Evolutionary conservation across 2,888 invertebrate species (phyloP), one percentile per base, ranked within the genome.

Genomic region (Brachylomia viminalis): DNA sequence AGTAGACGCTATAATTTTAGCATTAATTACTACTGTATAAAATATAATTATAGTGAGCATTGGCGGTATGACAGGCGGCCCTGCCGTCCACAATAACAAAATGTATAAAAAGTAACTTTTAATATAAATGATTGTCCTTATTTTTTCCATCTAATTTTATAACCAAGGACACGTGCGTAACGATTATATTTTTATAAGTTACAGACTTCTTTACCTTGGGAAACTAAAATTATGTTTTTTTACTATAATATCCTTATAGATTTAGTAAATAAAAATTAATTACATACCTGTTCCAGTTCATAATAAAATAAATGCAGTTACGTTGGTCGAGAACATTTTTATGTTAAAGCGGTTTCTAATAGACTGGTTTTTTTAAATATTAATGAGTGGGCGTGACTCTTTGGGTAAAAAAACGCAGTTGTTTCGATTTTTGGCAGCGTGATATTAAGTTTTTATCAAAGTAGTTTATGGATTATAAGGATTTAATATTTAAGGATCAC

Each of bases 331-430:
- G 15, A 71, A 65, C 38, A 59, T 75, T 76, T 67, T 58, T 62
- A 75, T 62, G 23, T 72, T 47, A 52, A 67, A 79, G 54, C 73
- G n/a, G 76, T 73, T 79, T 15, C 33, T 62, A 75, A 45, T 13
- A 72, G 78, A 82, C 80, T 54, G 38, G 76, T 78, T 87, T 47
- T 23, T 69, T 62, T 52, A 67, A 69, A 72, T 79, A 76, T 73
- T 83, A 83, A 79, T 70, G 52, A 80, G 82, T 42, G 80, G 84
- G 84, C 64, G 84, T 75, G 75, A 61, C 58, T 71, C 33, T 47
- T 52, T 56, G 47, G 11, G 65, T 38, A 65, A 67, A 85, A 83
- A 75, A 73, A 65, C 71, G 66, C 45, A 10, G 15, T 59, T 61
- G 27, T 72, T 80, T 66, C 69, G 38, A 77, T 54, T 69, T 81